Evolutionary conservation across 2,888 invertebrate genomes (phyloP).

Genomic region (Drosophila meridiana): DNA sequence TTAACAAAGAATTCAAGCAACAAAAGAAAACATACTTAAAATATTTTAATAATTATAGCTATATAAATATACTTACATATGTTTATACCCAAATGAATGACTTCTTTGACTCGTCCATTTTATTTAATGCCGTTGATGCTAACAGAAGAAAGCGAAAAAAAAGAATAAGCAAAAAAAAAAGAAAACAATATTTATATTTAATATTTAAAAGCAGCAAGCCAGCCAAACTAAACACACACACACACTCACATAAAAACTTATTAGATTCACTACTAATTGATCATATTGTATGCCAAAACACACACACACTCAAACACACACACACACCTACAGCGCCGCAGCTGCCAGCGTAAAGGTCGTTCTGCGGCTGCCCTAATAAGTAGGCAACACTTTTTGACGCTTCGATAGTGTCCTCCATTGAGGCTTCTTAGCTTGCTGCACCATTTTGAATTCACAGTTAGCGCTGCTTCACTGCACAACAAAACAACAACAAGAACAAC

Average conservation of each 20-base stretch:
- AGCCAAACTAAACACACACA: constrained; percentile 47
- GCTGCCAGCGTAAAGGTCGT: constrained; percentile 16
- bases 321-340: background rate
- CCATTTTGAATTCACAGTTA: constrained; percentile 17
- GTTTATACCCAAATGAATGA: constrained; percentile 81
- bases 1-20: constrained; percentile 37
- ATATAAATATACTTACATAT: constrained; percentile 68
- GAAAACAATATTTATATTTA: constrained; percentile 33
- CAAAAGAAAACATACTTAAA: constrained; percentile 49
- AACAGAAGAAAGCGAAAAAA: constrained; percentile 78
- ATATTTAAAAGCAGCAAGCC: constrained; percentile 57
- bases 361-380: constrained; percentile 31
- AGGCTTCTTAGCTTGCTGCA: constrained; percentile 53
- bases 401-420: constrained; percentile 16
- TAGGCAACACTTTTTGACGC: constrained; percentile 44
- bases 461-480: constrained; percentile 47
- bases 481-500: constrained; percentile 15
- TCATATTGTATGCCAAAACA: constrained; percentile 35
- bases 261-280: constrained; percentile 3
- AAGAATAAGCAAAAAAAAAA: constrained; percentile 27
- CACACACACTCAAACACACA: constrained; percentile 21
- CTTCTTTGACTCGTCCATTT: constrained; percentile 85
- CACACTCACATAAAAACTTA: constrained; percentile 18
- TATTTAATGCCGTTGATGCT: constrained; percentile 84
- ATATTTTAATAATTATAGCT: constrained; percentile 48